Base-by-base conservation (phyloP, 2,797 vertebrate species). In the Lutra lutra region DNA sequence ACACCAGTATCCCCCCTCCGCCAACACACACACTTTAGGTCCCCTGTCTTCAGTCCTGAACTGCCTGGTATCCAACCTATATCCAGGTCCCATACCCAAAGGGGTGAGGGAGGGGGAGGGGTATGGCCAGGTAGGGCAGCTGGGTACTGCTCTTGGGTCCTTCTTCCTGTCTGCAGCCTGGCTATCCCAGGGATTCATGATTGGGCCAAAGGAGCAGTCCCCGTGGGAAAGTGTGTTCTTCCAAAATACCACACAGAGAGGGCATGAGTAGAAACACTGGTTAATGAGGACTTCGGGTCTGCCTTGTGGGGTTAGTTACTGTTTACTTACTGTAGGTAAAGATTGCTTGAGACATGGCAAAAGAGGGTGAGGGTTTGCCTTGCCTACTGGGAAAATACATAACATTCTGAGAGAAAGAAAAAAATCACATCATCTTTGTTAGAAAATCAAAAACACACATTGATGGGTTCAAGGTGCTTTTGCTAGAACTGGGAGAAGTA, bases 11-110 rank as follows among this genome's bases (percentile, higher is more conserved):
- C 40, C 17, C 15, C 20, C 54, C 7, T 15, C 43, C 0, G 2
- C 43, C 8, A 8, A 0, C 51, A 9, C 15, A 46, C 0, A 0
- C 1, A 4, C 56, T 13, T 75, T 2, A 0, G 43, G 32, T 18
- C 5, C 8, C 11, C 5, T 8, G 9, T 56, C 58, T 60, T 27
- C 58, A 25, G 58, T 9, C 32, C 2, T 25, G 51, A 29, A 3
- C 29, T 0, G 0, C 40, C 40, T 3, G 3, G 35, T 2, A 4
- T 35, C 43, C 38, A 35, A 0, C n/a, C 1, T 0, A 3, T 40
- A 5, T 12, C 11, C 2, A 1, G 7, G 5, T 18, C 15, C 7
- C 0, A 0, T 40, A 18, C 43, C 48, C 17, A 68, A 68, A 25
- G 32, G 64, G 8, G 32, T 0, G 14, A 2, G 2, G 29, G 18